Conservation (phyloP, 2,113 vertebrate genomes). For the Ciconia boyciana region DNA sequence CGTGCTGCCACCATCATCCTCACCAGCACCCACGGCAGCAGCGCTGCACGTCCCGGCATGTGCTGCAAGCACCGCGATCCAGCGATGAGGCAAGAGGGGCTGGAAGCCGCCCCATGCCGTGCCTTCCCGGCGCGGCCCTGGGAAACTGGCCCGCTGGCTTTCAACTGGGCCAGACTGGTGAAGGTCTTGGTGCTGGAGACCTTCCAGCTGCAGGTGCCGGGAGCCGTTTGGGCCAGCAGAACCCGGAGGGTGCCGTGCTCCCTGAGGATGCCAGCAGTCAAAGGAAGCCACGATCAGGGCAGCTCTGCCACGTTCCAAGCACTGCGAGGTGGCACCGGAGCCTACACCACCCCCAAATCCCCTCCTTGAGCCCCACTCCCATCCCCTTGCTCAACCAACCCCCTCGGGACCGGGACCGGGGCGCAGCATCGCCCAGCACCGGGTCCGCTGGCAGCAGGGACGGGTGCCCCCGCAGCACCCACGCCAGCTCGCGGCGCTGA, state of each 20-base stretch:
- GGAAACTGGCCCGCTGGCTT: not conserved
- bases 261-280: rapidly evolving
- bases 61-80: rapidly evolving
- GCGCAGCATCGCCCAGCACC: not conserved
- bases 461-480: not conserved
- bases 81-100: not conserved
- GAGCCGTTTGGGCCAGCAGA: rapidly evolving
- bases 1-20: rapidly evolving
- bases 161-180: not conserved
- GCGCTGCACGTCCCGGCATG: not conserved
- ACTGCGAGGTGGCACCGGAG: rapidly evolving
- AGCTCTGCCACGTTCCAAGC: not conserved
- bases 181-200: not conserved
- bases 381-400: not conserved
- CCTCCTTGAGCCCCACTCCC: not conserved
- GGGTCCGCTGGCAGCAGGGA: not conserved
- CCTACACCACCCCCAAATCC: rapidly evolving
- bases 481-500: not conserved
- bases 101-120: not conserved
- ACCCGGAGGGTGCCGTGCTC: not conserved
- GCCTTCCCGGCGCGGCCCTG: rapidly evolving
- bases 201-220: not conserved
- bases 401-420: rapidly evolving
- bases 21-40: rapidly evolving
- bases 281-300: not conserved